Evolutionary conservation across 2,888 invertebrate genomes (phyloP).

Genomic region (Cabera pusaria): DNA sequence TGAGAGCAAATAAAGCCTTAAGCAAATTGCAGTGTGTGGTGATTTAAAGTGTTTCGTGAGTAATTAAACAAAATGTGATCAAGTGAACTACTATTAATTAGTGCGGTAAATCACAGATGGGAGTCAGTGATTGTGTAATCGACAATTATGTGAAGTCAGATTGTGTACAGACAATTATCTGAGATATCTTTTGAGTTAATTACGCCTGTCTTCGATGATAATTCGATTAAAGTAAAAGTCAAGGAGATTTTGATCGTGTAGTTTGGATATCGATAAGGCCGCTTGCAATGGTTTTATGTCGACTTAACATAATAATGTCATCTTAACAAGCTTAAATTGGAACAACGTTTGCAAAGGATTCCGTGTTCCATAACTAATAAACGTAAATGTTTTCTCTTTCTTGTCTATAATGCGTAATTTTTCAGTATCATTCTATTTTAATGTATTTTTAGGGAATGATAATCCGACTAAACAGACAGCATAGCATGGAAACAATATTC

Average conservation of each 20-base stretch:
- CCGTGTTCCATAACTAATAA: too few species aligned
- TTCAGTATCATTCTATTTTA: too few species aligned
- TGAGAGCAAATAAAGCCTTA: slow-evolving; percentile 21
- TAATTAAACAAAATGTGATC: slow-evolving; percentile 23
- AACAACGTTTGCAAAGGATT: too few species aligned
- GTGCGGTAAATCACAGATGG: slow-evolving; percentile 10
- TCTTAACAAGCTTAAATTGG: too few species aligned
- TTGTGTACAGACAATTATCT: too few species aligned
- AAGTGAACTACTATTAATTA: slow-evolving; percentile 25
- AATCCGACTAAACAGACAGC: too few species aligned
- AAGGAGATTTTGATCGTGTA: slow-evolving; percentile 7
- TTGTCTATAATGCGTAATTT: too few species aligned
- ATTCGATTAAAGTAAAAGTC: slow-evolving; percentile 18
- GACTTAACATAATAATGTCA: too few species aligned
- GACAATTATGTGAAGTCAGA: slow-evolving; percentile 9
- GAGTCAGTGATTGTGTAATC: slow-evolving; percentile 12
- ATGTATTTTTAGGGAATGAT: too few species aligned
- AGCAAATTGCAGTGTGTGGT: slow-evolving; percentile 26
- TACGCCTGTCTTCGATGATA: slow-evolving; percentile 8
- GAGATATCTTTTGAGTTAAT: slow-evolving; percentile 12
- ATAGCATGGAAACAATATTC: too few species aligned
- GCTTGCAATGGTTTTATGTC: too few species aligned
- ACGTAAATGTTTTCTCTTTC: too few species aligned
- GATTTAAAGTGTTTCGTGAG: slow-evolving; percentile 22
- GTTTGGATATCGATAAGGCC: slow-evolving; percentile 10